These are phyloP conservation scores for Psettodes erumei DNA, from an alignment of 2,113 vertebrate genomes.

Conservation along the genomic window DNA sequence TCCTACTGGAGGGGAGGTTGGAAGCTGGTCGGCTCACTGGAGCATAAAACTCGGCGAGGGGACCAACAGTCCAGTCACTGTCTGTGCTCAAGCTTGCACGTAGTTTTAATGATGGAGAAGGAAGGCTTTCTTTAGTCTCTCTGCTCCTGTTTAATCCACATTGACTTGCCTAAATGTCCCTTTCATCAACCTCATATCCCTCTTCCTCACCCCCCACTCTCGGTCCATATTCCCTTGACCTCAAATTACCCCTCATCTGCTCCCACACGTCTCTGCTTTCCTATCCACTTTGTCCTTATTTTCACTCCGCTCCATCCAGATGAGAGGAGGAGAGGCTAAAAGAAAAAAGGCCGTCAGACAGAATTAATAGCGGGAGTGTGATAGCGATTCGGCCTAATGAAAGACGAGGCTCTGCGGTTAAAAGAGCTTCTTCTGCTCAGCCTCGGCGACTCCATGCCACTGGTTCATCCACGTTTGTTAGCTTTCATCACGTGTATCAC, in stretches of 20 bases:
- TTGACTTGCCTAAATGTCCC: constrained; percentile 23
- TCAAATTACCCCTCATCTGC: constrained; percentile 43
- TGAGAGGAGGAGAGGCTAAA: background rate
- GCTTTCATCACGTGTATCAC: background rate
- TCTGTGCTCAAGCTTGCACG: constrained; percentile 65
- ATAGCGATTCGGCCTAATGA: constrained; percentile 23
- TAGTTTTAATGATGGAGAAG: constrained; percentile 65
- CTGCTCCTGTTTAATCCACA: constrained; percentile 40
- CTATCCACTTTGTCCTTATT: constrained; percentile 26
- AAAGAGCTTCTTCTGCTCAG: constrained; percentile 25
- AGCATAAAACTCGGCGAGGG: constrained; percentile 56
- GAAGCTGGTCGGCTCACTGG: constrained; percentile 62
- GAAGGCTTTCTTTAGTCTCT: constrained; percentile 24
- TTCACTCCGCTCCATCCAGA: background rate
- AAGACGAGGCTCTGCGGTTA: constrained; percentile 18
- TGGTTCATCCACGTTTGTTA: constrained; percentile 28
- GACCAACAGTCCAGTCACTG: constrained; percentile 59
- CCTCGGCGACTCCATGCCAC: constrained; percentile 33
- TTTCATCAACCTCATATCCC: constrained; percentile 15
- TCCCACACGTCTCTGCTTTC: constrained; percentile 16
- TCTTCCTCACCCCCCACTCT: constrained; percentile 10
- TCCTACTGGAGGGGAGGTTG: constrained; percentile 57
- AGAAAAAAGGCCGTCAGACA: constrained; percentile 12
- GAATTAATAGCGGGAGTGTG: constrained; percentile 29
- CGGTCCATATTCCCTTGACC: constrained; percentile 38